Evolutionary conservation across 2,888 invertebrate genomes (phyloP).

Genomic region (Xestia rhomboidea): DNA sequence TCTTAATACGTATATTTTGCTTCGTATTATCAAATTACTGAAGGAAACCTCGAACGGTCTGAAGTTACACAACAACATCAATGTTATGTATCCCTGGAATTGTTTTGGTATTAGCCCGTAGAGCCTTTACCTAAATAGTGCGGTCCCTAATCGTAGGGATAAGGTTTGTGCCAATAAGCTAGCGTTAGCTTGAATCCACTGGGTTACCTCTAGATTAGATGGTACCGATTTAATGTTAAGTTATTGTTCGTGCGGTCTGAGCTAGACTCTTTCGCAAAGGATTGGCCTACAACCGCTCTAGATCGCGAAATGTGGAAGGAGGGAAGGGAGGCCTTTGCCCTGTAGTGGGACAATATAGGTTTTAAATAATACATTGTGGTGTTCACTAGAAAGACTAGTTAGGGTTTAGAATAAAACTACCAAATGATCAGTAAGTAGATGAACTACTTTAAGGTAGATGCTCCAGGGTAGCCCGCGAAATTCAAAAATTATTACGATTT

Average conservation of each 20-base stretch:
- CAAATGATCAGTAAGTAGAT: too few species aligned
- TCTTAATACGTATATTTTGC: constrained; percentile 46
- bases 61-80: constrained; percentile 11
- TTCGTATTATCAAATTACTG: constrained; percentile 62
- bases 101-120: constrained; percentile 38
- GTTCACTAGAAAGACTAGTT: too few species aligned
- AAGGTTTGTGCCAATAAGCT: constrained; percentile 12
- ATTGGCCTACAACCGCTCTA: too few species aligned
- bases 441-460: too few species aligned
- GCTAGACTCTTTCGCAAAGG: too few species aligned
- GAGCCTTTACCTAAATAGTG: constrained; percentile 20
- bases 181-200: constrained; percentile 6
- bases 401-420: too few species aligned
- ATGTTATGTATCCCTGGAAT: constrained; percentile 37
- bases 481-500: too few species aligned
- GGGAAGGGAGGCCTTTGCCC: too few species aligned
- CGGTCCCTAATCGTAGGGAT: constrained; percentile 22
- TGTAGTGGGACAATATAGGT: too few species aligned
- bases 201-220: constrained; percentile 14
- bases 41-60: constrained; percentile 37
- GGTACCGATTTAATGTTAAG: neutral
- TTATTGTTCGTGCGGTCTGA: neutral
- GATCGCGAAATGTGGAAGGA: too few species aligned
- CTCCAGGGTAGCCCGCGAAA: too few species aligned
- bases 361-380: too few species aligned